Percentiles rank a stretch among this genome's conserved stretches.
phyloP scores from a whole-genome alignment of 2,888 invertebrate species.

The Pheosia gnoma region DNA sequence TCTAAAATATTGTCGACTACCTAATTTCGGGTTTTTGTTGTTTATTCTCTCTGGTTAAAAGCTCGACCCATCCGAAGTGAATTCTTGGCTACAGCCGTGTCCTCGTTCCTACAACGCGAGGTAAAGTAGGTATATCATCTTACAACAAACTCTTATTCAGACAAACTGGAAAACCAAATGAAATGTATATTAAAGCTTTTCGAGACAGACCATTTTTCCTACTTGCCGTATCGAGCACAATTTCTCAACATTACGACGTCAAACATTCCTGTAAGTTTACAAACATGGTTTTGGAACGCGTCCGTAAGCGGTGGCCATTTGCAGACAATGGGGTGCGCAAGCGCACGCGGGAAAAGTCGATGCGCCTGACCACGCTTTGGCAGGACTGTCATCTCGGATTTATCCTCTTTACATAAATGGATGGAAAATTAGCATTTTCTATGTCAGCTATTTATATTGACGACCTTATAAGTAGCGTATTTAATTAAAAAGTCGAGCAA shows the following conservation, averaged over 20 bases:
- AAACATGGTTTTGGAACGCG: conserved; percentile 56
- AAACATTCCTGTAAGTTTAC: conserved; percentile 44
- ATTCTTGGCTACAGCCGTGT: too few species aligned
- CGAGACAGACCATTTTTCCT: conserved; percentile 15
- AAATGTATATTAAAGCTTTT: not conserved
- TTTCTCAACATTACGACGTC: conserved; percentile 60
- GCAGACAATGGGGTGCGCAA: conserved; percentile 70
- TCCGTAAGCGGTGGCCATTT: conserved; percentile 72
- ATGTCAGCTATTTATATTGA: too few species aligned
- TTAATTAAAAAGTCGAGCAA: too few species aligned
- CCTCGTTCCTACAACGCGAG: too few species aligned
- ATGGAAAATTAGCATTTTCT: not conserved
- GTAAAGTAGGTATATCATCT: not conserved
- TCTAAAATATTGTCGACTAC: too few species aligned
- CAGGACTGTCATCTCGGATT: conserved; percentile 26
- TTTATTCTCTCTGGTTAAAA: too few species aligned
- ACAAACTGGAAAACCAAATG: not conserved
- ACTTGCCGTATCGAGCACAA: conserved; percentile 54
- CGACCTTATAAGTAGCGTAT: too few species aligned
- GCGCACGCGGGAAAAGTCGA: conserved; percentile 63
- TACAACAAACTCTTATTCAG: not conserved
- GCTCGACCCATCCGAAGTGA: too few species aligned
- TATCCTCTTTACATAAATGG: not conserved
- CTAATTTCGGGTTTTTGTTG: too few species aligned
- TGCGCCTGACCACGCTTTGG: conserved; percentile 61